These are phyloP conservation scores for Caranx ignobilis DNA, from an alignment of 2,113 vertebrate genomes.

Conservation along the genomic window DNA sequence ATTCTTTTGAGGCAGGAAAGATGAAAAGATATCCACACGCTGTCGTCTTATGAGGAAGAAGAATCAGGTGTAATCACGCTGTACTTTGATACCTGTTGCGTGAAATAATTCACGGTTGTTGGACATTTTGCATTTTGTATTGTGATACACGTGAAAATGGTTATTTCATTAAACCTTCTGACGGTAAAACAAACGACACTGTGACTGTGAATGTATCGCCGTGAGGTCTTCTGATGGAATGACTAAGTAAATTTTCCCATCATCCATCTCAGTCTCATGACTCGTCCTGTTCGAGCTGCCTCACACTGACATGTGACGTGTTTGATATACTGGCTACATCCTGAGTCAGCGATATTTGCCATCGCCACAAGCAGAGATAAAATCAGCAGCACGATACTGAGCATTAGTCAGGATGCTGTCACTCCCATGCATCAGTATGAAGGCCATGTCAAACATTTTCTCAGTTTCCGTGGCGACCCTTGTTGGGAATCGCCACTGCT, in stretches of 20 bases:
- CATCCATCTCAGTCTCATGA: neutral
- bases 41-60: neutral
- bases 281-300: neutral
- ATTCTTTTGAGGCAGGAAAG: too few relatives aligned
- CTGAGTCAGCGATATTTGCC: constrained; percentile 12
- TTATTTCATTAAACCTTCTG: too few relatives aligned
- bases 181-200: too few relatives aligned
- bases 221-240: neutral
- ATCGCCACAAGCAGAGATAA: constrained; percentile 31
- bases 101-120: neutral
- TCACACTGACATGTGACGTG: neutral
- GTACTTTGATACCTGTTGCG: too few relatives aligned
- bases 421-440: constrained; percentile 49
- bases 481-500: neutral
- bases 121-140: neutral
- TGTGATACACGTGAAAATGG: too few relatives aligned
- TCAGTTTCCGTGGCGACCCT: neutral
- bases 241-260: too few relatives aligned
- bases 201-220: neutral
- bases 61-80: too few relatives aligned
- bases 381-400: constrained; percentile 5
- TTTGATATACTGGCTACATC: neutral
- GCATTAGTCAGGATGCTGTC: constrained; percentile 55
- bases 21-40: neutral
- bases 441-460: constrained; percentile 2